phyloP scores from a whole-genome alignment of 2,113 vertebrate genomes.

The Candoia aspera region DNA sequence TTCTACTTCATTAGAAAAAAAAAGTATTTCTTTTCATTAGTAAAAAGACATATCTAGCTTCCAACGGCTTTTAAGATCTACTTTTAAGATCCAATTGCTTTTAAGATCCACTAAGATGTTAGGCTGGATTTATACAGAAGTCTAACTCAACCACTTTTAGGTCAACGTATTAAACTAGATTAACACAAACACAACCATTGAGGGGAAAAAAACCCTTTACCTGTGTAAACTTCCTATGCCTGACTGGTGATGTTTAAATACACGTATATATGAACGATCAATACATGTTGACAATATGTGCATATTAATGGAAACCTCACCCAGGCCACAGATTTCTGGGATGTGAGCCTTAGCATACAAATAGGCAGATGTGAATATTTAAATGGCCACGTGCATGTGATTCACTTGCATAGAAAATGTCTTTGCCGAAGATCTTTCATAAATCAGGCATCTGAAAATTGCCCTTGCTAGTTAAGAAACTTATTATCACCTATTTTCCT shows the following conservation, averaged over 20 bases:
- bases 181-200: not conserved
- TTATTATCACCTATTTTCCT: not conserved
- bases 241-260: not conserved
- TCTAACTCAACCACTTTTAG: not conserved
- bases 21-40: not conserved
- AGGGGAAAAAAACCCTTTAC: not conserved
- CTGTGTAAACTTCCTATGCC: not conserved
- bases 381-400: not conserved
- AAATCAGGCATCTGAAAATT: not conserved
- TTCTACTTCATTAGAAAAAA: not conserved
- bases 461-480: not conserved
- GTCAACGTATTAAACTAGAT: not conserved
- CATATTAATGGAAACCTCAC: too few relatives aligned
- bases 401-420: not conserved
- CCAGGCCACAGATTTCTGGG: not conserved
- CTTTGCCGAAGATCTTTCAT: not conserved
- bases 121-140: not conserved
- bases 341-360: not conserved
- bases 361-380: not conserved
- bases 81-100: not conserved
- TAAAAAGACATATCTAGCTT: not conserved
- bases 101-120: not conserved
- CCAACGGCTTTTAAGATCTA: not conserved
- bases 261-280: not conserved
- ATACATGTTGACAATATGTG: not conserved